Evolutionary conservation across 2,888 invertebrate genomes (phyloP).

Genomic region (Nemurella pictetii): DNA sequence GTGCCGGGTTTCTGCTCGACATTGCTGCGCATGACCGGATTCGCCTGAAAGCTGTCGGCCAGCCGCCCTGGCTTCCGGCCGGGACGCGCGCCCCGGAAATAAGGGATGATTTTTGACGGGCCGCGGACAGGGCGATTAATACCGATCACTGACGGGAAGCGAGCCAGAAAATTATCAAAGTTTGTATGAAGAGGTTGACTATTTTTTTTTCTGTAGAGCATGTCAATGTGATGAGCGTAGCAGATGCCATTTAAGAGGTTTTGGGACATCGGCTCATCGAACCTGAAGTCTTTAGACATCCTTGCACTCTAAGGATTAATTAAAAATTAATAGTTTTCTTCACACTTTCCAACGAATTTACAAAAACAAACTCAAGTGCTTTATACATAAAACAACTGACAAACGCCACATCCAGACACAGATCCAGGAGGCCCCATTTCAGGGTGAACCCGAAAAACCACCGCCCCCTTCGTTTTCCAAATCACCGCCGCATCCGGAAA

Average conservation of each 20-base stretch:
- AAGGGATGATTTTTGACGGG: background rate
- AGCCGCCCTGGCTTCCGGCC: background rate
- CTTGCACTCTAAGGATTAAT: too few relatives aligned
- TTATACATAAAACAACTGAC: too few relatives aligned
- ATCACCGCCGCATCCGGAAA: background rate
- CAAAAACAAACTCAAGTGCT: too few relatives aligned
- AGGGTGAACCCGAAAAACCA: background rate
- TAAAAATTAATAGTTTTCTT: too few relatives aligned
- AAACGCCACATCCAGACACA: background rate
- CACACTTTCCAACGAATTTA: too few relatives aligned
- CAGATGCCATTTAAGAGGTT: too few relatives aligned
- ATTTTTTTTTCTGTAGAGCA: too few relatives aligned
- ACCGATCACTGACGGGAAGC: background rate
- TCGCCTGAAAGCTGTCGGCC: background rate
- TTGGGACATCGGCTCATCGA: too few relatives aligned
- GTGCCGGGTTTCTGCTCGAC: background rate
- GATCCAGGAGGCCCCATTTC: background rate
- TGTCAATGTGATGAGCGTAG: too few relatives aligned
- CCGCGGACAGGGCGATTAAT: background rate
- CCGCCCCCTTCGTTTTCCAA: background rate
- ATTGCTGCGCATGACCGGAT: background rate
- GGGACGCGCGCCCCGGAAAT: background rate
- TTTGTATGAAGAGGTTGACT: too few relatives aligned
- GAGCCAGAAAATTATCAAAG: background rate
- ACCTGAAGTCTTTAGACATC: too few relatives aligned